Conservation (phyloP, 2,113 vertebrate species). For the Panurus biarmicus region DNA sequence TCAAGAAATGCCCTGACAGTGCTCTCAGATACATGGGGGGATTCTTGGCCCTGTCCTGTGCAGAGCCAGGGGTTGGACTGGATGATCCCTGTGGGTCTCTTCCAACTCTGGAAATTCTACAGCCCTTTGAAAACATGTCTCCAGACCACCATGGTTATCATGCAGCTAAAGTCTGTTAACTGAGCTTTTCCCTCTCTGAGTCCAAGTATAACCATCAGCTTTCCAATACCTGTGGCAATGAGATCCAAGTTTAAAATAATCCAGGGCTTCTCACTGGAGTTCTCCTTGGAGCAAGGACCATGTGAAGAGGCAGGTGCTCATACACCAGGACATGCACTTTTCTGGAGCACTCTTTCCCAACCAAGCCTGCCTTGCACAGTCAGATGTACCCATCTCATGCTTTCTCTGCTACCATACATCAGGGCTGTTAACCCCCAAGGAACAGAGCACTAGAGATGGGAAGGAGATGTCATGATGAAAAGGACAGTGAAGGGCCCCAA, state of each 20-base stretch:
- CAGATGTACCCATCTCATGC: not conserved
- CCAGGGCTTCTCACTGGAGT: not conserved
- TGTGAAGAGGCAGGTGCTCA: rapidly evolving
- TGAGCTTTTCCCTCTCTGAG: not conserved
- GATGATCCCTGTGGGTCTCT: not conserved
- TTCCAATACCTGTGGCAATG: not conserved
- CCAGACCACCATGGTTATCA: not conserved
- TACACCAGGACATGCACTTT: not conserved
- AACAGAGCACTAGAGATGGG: not conserved
- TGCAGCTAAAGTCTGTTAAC: not conserved
- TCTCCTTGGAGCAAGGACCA: not conserved
- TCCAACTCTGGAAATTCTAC: not conserved
- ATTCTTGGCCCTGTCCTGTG: not conserved
- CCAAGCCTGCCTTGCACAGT: not conserved
- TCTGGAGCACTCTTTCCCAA: not conserved
- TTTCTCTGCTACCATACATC: not conserved
- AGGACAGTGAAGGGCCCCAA: not conserved
- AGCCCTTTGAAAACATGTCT: not conserved
- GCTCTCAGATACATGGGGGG: not conserved
- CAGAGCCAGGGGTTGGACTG: not conserved
- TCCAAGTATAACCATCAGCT: not conserved
- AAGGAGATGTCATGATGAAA: not conserved
- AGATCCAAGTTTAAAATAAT: not conserved
- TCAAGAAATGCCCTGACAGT: not conserved
- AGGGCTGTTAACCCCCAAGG: not conserved